Evolutionary conservation across 2,113 vertebrate genomes (phyloP), one percentile per base, ranked within the genome.

Genomic region (Labeo catla): DNA sequence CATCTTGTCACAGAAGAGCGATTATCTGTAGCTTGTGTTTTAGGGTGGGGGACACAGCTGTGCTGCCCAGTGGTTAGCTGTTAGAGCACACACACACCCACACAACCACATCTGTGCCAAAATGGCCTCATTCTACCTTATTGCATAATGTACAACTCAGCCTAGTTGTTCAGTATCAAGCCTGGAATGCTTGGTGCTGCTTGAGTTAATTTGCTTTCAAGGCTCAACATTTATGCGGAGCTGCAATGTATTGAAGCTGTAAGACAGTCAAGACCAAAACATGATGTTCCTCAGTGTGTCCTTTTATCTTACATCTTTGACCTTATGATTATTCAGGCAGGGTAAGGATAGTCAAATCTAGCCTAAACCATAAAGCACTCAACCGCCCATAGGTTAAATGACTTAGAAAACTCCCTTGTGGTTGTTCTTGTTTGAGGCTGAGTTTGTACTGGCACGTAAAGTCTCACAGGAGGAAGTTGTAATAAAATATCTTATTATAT

Each of bases 1-100:
- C 89, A 87, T 94, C 93, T 93, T 93, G 86, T 92, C 90, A 92
- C 80, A 90, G 89, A 94, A 93, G 92, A 93, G 88, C 87, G 88
- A 93, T 93, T 92, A 92, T 86, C 47, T 83, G 19, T 49, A 65
- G 76, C 91, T 89, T 88, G 90, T 89, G 92, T 84, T 89, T 66
- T 23, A 89, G 89, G 87, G 89, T 92, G 86, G 87, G 91, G 92
- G 92, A 93, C 88, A 78, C 93, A 94, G 93, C 91, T 92, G 91
- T 91, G 90, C 91, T 86, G 86, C 85, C 87, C 88, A 82, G 88
- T 92, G 90, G 91, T 59, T 78, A 78, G 76, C 76, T 39, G 28
- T 78, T 59, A 57, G 52, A 19, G 28, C 86, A 19, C 80, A 86
- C 52, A 50, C 39, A 50, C 52, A 65, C 66, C 13, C 83, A 83